Evolutionary conservation across 2,797 vertebrate species (phyloP).

Genomic region (Molossus molossus): DNA sequence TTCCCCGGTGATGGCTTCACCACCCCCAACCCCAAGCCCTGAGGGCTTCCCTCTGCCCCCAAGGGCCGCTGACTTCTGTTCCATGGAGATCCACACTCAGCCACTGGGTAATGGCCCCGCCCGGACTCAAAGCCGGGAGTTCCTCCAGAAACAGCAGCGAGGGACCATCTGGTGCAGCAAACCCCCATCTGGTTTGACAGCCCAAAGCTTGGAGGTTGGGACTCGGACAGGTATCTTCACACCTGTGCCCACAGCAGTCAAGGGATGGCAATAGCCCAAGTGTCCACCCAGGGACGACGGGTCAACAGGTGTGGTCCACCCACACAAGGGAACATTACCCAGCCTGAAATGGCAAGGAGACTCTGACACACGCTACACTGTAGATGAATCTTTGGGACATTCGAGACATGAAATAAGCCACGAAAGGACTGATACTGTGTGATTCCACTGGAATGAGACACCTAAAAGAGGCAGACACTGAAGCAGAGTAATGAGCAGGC

Average conservation of each 20-base stretch:
- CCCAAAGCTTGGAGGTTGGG: not conserved
- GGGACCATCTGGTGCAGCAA: rapidly evolving
- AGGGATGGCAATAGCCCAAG: not conserved
- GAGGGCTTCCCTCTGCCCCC: rapidly evolving
- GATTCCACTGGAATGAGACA: rapidly evolving
- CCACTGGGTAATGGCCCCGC: rapidly evolving
- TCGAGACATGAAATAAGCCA: rapidly evolving
- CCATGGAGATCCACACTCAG: not conserved
- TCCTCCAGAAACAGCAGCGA: not conserved
- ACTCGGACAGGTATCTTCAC: rapidly evolving
- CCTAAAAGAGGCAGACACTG: no score
- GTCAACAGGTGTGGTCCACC: rapidly evolving
- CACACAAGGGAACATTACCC: not conserved
- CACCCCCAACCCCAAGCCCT: no score
- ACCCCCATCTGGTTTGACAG: rapidly evolving
- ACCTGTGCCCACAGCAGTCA: rapidly evolving
- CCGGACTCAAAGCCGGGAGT: no score
- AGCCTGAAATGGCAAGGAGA: not conserved
- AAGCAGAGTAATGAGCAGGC: not conserved
- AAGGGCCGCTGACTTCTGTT: not conserved
- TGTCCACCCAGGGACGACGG: rapidly evolving
- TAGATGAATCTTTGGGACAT: rapidly evolving
- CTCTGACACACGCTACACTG: rapidly evolving
- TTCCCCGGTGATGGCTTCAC: rapidly evolving
- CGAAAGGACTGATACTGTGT: rapidly evolving